Conservation (phyloP, 2,113 vertebrate species). For the Gobiocypris rarus region DNA sequence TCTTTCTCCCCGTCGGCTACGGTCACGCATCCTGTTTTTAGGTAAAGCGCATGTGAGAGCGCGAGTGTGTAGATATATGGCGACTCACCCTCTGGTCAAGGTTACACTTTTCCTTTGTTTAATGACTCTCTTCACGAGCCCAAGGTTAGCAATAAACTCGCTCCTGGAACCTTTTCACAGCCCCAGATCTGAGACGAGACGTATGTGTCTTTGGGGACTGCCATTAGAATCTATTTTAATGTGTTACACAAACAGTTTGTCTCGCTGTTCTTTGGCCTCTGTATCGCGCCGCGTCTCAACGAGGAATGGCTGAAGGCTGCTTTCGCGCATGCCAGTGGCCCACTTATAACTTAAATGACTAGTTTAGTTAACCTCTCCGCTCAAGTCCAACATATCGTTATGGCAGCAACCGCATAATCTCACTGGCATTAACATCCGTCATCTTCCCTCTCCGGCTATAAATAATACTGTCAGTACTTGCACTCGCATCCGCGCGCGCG, state of each 20-base stretch:
- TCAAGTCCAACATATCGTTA: slow-evolving; percentile 79
- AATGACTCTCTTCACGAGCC: slow-evolving; percentile 58
- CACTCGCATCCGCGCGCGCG: slow-evolving; percentile 53
- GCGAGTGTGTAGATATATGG: slow-evolving; percentile 53
- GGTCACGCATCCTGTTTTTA: slow-evolving; percentile 45
- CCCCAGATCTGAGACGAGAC: slow-evolving; percentile 49
- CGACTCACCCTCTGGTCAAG: slow-evolving; percentile 57
- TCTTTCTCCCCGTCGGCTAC: not conserved
- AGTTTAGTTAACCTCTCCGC: slow-evolving; percentile 81
- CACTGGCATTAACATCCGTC: slow-evolving; percentile 81
- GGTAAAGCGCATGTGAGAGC: slow-evolving; percentile 43
- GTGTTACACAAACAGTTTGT: slow-evolving; percentile 51
- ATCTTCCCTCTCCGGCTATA: slow-evolving; percentile 78
- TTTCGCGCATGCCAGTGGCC: slow-evolving; percentile 71
- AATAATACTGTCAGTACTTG: slow-evolving; percentile 77
- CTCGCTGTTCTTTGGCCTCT: slow-evolving; percentile 24
- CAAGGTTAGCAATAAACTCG: slow-evolving; percentile 56
- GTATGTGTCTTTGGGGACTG: slow-evolving; percentile 59
- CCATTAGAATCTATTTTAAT: slow-evolving; percentile 47
- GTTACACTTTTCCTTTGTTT: slow-evolving; percentile 59
- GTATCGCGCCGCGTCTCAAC: slow-evolving; percentile 4
- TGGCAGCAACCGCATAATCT: slow-evolving; percentile 82
- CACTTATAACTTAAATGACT: slow-evolving; percentile 83
- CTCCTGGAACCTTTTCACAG: slow-evolving; percentile 49
- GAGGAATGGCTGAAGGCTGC: slow-evolving; percentile 52